These are phyloP conservation scores for Oenanthe melanoleuca DNA, from an alignment of 2,113 vertebrate species.

Conservation along the genomic window DNA sequence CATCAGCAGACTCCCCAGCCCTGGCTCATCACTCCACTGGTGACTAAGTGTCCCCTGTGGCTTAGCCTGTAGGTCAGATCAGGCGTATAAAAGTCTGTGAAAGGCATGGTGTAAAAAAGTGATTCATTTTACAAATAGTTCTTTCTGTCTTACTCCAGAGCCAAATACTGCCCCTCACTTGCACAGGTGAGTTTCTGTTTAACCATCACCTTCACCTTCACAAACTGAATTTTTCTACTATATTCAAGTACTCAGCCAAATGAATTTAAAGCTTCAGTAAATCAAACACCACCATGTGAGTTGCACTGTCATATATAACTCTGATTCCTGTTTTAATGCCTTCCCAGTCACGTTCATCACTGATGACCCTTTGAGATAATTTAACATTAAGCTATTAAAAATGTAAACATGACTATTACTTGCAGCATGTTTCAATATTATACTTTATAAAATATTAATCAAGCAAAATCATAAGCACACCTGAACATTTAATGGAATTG, in stretches of 20 bases:
- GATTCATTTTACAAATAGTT: neutral
- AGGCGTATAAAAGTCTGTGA: neutral
- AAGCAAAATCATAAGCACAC: neutral
- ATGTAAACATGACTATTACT: neutral
- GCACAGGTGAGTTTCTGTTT: neutral
- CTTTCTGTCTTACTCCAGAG: neutral
- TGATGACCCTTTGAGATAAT: neutral
- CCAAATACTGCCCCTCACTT: neutral
- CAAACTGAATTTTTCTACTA: neutral
- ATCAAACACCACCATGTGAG: neutral
- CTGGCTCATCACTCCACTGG: neutral
- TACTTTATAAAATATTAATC: conserved; percentile 3
- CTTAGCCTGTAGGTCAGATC: neutral
- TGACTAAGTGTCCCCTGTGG: neutral
- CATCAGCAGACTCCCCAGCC: neutral
- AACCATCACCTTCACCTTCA: neutral
- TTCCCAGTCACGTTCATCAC: neutral
- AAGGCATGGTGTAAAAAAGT: neutral
- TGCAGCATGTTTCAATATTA: neutral
- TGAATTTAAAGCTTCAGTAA: neutral
- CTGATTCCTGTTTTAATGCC: neutral
- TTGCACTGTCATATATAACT: neutral
- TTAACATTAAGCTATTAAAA: neutral
- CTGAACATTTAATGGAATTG: neutral
- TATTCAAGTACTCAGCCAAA: neutral